Evolutionary conservation across 2,113 vertebrate species (phyloP).

Genomic region (Amblyornis subalaris): DNA sequence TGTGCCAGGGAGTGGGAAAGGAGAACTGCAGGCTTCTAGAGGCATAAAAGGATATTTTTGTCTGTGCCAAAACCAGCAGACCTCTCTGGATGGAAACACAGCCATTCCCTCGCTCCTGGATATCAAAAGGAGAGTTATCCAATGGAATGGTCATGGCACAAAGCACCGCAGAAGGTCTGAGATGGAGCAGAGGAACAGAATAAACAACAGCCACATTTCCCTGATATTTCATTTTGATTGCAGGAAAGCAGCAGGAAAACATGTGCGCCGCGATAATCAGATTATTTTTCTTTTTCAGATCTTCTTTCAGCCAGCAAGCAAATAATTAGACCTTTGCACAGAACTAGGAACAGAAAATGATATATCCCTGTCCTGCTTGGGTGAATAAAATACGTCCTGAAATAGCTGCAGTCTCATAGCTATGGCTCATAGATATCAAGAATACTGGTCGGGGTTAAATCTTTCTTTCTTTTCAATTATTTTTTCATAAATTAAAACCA

Average conservation of each 20-base stretch:
- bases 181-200: background rate
- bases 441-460: background rate
- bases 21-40: background rate
- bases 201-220: background rate
- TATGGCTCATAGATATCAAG: background rate
- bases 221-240: background rate
- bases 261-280: background rate
- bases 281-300: background rate
- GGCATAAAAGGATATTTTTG: background rate
- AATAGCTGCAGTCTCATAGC: background rate
- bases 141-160: background rate
- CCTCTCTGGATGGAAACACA: background rate
- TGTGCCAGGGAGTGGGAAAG: background rate
- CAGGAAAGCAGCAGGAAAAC: background rate
- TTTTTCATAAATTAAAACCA: constrained; percentile 27
- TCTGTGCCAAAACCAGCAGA: background rate
- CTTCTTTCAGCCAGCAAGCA: background rate
- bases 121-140: background rate
- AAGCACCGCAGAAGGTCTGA: background rate
- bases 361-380: background rate
- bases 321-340: constrained; percentile 1
- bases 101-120: background rate
- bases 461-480: constrained; percentile 17
- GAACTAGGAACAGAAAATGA: background rate
- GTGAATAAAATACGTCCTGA: background rate